These are phyloP conservation scores for Eilema depressum DNA, from an alignment of 2,888 invertebrate genomes.

Conservation along the genomic window DNA sequence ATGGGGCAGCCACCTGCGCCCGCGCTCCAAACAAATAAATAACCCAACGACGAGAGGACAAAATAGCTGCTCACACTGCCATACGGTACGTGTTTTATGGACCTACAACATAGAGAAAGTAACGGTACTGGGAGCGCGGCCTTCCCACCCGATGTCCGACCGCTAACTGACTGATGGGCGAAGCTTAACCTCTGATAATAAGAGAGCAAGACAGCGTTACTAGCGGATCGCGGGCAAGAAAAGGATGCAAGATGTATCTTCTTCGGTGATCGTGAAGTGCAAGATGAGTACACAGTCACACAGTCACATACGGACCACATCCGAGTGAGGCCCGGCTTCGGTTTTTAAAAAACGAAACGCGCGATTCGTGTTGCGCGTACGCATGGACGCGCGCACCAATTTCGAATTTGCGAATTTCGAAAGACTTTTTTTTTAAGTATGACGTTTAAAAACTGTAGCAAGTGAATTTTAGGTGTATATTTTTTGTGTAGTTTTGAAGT, in stretches of 20 bases:
- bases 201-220: constrained; percentile 74
- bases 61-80: constrained; percentile 68
- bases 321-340: constrained; percentile 81
- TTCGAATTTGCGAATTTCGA: constrained; percentile 59
- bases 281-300: constrained; percentile 86
- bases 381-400: constrained; percentile 74
- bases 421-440: constrained; percentile 51
- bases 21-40: constrained; percentile 67
- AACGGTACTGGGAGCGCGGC: constrained; percentile 76
- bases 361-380: constrained; percentile 78
- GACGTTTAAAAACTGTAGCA: constrained; percentile 53
- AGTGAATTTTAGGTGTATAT: constrained; percentile 61
- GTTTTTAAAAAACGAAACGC: constrained; percentile 78
- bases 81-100: constrained; percentile 79
- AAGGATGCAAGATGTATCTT: constrained; percentile 78
- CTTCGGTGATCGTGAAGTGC: constrained; percentile 86
- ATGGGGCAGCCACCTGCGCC: constrained; percentile 68
- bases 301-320: constrained; percentile 86
- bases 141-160: constrained; percentile 80
- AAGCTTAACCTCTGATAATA: constrained; percentile 86
- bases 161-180: constrained; percentile 85
- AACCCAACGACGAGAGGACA: constrained; percentile 68
- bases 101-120: constrained; percentile 74
- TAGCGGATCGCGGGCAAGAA: constrained; percentile 55
- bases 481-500: constrained; percentile 59